These are phyloP conservation scores for Eulemur rufifrons DNA, from an alignment of 2,113 vertebrate genomes.

Conservation along the genomic window DNA sequence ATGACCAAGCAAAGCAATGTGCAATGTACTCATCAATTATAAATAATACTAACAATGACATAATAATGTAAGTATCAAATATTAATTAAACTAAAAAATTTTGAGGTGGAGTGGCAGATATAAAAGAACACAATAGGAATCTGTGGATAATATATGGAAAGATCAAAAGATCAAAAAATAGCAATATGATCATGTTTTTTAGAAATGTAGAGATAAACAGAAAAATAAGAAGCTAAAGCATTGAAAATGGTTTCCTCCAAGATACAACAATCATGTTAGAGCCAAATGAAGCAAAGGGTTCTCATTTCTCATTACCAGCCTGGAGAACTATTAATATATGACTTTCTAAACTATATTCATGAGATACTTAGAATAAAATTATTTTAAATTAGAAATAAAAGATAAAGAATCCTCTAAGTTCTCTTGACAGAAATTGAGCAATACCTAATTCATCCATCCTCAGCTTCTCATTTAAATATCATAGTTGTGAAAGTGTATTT, in stretches of 20 bases:
- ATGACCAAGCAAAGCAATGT: not conserved
- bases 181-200: not conserved
- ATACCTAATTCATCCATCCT: not conserved
- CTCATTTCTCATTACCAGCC: not conserved
- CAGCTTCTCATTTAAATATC: not conserved
- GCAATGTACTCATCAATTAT: not conserved
- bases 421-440: slow-evolving; percentile 18
- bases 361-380: slow-evolving; percentile 38
- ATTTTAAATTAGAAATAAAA: slow-evolving; percentile 9
- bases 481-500: not conserved
- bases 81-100: not conserved
- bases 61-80: not conserved
- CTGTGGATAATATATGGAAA: not conserved
- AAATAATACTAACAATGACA: not conserved
- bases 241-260: not conserved
- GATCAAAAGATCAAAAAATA: not conserved
- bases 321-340: not conserved
- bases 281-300: not conserved
- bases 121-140: not conserved
- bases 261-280: not conserved
- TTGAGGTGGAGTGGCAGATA: not conserved
- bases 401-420: not conserved
- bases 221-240: not conserved
- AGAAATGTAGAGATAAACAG: not conserved
- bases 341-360: slow-evolving; percentile 4